phyloP scores from a whole-genome alignment of 2,888 invertebrate species.

The Drosophila maculinotata region DNA sequence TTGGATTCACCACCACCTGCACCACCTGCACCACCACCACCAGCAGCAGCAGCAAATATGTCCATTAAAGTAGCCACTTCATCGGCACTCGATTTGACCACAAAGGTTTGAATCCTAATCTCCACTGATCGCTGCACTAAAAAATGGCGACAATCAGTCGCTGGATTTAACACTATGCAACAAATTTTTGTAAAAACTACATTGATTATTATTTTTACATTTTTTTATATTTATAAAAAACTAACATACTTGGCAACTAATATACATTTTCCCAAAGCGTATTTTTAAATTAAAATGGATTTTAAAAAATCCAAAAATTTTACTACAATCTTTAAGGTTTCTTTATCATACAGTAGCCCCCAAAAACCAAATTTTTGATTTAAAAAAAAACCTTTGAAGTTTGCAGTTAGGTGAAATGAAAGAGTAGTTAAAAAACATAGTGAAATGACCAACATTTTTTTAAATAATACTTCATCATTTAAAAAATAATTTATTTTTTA shows the following conservation, averaged over 20 bases:
- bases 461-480: conserved; percentile 4
- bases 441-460: not conserved
- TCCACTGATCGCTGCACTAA: conserved; percentile 8
- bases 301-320: not conserved
- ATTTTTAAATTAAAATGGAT: conserved; percentile 2
- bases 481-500: conserved; percentile 5
- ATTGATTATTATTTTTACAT: not conserved
- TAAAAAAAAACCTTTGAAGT: not conserved
- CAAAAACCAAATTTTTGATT: conserved; percentile 20
- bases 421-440: not conserved
- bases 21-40: not conserved
- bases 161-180: conserved; percentile 43
- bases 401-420: conserved; percentile 4
- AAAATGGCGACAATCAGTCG: conserved; percentile 25
- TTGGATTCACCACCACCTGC: conserved; percentile 39
- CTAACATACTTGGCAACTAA: not conserved
- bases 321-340: conserved; percentile 1
- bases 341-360: conserved; percentile 34
- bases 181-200: not conserved
- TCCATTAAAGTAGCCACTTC: conserved; percentile 70
- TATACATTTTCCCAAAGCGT: not conserved
- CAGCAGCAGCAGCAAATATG: conserved; percentile 13
- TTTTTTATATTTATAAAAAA: not conserved
- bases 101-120: conserved; percentile 87
- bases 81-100: conserved; percentile 86